Evolutionary conservation across 2,888 invertebrate genomes (phyloP).

Genomic region (Latheticus oryzae): DNA sequence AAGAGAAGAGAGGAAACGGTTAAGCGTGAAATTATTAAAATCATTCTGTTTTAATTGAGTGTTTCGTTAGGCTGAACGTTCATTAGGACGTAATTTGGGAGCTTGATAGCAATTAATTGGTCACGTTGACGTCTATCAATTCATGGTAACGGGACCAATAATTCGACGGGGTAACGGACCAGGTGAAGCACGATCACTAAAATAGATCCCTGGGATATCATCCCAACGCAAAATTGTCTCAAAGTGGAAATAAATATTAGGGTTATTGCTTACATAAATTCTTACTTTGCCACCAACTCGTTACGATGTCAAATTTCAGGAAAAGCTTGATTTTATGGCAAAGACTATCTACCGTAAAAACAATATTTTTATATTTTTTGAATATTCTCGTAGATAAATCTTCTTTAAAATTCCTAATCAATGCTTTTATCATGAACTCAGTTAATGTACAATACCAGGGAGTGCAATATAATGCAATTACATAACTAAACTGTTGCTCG

Average conservation of each 20-base stretch:
- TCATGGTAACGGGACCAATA: slow-evolving; percentile 30
- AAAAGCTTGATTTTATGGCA: too few species aligned
- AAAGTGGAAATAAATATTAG: slow-evolving; percentile 44
- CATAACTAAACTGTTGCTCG: slow-evolving; percentile 35
- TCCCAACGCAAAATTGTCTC: slow-evolving; percentile 43
- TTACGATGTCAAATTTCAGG: too few species aligned
- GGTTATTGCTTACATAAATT: slow-evolving; percentile 44
- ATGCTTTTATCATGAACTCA: too few species aligned
- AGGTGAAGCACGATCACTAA: slow-evolving; percentile 30
- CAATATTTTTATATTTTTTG: too few species aligned
- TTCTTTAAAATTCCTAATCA: too few species aligned
- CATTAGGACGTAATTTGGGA: slow-evolving; percentile 33
- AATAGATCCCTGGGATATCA: slow-evolving; percentile 42
- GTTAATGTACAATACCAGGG: too few species aligned
- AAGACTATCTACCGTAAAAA: too few species aligned
- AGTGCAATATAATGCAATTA: slow-evolving; percentile 39
- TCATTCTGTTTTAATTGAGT: slow-evolving; percentile 35
- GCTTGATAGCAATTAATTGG: slow-evolving; percentile 36
- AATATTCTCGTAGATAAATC: too few species aligned
- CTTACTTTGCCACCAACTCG: slow-evolving; percentile 21
- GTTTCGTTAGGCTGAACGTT: slow-evolving; percentile 24
- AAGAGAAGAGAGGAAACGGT: slow-evolving; percentile 18
- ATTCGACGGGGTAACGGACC: slow-evolving; percentile 27
- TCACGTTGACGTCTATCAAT: slow-evolving; percentile 33
- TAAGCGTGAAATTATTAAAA: slow-evolving; percentile 32